These are phyloP conservation scores for Tachysurus fulvidraco DNA, from an alignment of 2,113 vertebrate species.

Conservation along the genomic window DNA sequence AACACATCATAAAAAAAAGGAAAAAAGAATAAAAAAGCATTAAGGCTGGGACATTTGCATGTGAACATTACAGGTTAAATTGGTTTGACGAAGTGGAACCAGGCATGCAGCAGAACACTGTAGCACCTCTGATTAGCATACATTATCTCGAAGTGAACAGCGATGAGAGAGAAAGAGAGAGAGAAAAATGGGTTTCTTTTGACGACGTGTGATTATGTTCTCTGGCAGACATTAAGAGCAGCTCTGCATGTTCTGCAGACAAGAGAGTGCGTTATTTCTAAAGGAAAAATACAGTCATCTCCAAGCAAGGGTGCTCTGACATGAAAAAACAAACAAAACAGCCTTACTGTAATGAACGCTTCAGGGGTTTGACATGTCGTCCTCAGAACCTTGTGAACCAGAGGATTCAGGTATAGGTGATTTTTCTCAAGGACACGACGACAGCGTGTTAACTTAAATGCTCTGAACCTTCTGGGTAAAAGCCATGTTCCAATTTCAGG, in stretches of 20 bases:
- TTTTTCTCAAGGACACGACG: background rate
- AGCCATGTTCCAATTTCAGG: slow-evolving; percentile 14
- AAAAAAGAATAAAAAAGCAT: background rate
- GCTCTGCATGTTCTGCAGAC: background rate
- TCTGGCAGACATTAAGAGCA: background rate
- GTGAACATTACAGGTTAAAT: background rate
- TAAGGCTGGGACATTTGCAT: background rate
- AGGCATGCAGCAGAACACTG: background rate
- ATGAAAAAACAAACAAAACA: background rate
- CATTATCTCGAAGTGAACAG: slow-evolving; percentile 13
- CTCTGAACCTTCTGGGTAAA: background rate
- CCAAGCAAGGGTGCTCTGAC: background rate
- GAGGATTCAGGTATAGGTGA: background rate
- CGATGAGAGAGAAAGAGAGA: background rate
- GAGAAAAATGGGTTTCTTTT: background rate
- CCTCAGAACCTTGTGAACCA: background rate
- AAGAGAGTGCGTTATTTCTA: background rate
- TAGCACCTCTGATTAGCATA: slow-evolving; percentile 21
- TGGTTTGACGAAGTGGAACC: background rate
- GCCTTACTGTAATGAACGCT: background rate
- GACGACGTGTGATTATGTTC: background rate
- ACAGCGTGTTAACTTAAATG: background rate
- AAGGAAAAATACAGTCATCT: background rate
- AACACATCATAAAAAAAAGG: background rate
- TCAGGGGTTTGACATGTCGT: background rate